Conservation (phyloP, 2,888 invertebrate genomes). For the Eilema griseolum region DNA sequence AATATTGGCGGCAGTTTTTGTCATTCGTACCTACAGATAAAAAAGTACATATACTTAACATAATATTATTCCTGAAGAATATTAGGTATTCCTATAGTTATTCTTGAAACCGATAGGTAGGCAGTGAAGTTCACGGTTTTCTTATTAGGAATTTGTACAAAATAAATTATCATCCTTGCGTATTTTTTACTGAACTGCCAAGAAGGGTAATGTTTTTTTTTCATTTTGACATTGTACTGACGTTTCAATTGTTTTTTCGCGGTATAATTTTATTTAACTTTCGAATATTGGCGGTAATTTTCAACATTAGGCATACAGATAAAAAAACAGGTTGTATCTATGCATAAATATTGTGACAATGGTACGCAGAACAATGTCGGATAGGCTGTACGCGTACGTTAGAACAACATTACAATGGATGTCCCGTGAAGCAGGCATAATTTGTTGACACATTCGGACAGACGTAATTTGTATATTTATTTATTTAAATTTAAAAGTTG, state of each 20-base stretch:
- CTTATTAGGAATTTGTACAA: too few species aligned
- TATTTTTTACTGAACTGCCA: too few species aligned
- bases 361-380: slow-evolving; percentile 37
- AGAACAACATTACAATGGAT: slow-evolving; percentile 47
- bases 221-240: too few species aligned
- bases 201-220: too few species aligned
- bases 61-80: too few species aligned
- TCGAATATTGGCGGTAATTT: neutral
- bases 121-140: too few species aligned
- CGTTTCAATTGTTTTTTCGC: neutral
- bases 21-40: too few species aligned
- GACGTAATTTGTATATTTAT: slow-evolving; percentile 39
- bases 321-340: slow-evolving; percentile 30
- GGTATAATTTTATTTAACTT: neutral
- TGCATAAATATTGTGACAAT: slow-evolving; percentile 54
- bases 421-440: slow-evolving; percentile 49
- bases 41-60: too few species aligned
- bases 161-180: too few species aligned
- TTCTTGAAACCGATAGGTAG: too few species aligned
- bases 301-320: slow-evolving; percentile 39
- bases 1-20: too few species aligned
- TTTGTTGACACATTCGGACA: slow-evolving; percentile 57
- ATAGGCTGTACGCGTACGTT: slow-evolving; percentile 33
- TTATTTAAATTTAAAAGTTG: slow-evolving; percentile 45
- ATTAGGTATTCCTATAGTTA: too few species aligned